Evolutionary conservation across 1,140 invertebrate genomes (phyloP).

Genomic region (Melipona quadrifasciata): DNA sequence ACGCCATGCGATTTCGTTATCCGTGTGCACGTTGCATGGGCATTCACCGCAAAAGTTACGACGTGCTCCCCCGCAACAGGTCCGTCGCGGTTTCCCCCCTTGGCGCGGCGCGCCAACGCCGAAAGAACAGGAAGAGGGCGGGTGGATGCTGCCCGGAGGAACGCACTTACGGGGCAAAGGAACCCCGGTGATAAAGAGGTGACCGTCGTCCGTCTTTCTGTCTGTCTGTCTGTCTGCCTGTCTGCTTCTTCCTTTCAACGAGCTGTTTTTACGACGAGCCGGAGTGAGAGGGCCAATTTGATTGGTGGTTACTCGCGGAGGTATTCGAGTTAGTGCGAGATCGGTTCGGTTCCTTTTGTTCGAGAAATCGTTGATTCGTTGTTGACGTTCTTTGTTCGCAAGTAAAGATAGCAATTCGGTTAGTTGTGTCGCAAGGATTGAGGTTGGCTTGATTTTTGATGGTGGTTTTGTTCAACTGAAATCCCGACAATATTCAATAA

Average conservation of each 20-base stretch:
- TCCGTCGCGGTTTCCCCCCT: conserved; percentile 68
- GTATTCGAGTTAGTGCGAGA: no score
- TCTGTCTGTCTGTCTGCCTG: background rate
- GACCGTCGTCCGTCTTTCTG: conserved; percentile 11
- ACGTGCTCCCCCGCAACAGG: conserved; percentile 73
- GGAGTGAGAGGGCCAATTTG: background rate
- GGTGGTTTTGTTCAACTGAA: no score
- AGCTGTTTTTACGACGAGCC: background rate
- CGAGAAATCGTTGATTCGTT: no score
- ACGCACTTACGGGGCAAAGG: conserved; percentile 10
- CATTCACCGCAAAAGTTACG: conserved; percentile 67
- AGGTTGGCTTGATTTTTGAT: no score
- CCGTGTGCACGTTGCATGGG: conserved; percentile 40
- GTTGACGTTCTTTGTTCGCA: no score
- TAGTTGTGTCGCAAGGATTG: no score
- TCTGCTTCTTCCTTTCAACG: background rate
- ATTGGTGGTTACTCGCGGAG: background rate
- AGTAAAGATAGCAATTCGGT: no score
- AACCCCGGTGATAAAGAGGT: conserved; percentile 38
- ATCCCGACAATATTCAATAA: no score
- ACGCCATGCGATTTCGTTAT: conserved; percentile 43
- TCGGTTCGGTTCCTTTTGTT: no score
- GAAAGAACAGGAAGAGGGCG: conserved; percentile 52
- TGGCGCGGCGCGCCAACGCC: conserved; percentile 66
- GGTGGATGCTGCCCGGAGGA: conserved; percentile 30